Evolutionary conservation across 2,888 invertebrate genomes (phyloP).

Genomic region (Phyto melanocephala): DNA sequence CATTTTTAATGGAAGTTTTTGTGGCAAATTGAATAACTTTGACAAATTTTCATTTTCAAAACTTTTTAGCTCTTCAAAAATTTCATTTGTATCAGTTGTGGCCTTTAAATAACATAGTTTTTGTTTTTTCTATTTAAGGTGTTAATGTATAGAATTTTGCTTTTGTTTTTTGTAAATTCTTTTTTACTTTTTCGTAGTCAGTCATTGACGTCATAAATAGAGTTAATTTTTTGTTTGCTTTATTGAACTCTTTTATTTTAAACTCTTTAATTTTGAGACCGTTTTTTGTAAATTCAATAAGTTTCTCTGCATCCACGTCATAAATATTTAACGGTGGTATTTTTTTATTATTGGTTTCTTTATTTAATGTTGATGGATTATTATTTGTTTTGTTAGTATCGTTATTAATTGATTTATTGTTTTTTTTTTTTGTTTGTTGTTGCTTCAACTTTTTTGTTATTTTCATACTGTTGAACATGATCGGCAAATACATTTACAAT

Average conservation of each 20-base stretch:
- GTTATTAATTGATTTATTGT: no score
- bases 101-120: neutral
- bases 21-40: conserved; percentile 25
- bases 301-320: no score
- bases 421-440: no score
- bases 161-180: neutral
- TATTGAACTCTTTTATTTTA: neutral
- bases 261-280: neutral
- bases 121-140: neutral
- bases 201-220: neutral
- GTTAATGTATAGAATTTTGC: neutral
- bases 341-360: no score
- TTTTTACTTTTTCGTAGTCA: neutral
- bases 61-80: neutral
- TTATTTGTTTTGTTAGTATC: no score
- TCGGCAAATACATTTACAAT: no score
- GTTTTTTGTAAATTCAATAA: no score
- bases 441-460: no score
- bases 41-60: conserved; percentile 17
- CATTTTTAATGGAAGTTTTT: conserved; percentile 22
- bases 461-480: no score
- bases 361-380: no score
- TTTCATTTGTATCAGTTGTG: neutral
- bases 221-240: neutral
- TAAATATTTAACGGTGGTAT: no score